Conservation (phyloP, 2,888 invertebrate species). For the Hypomecis atomaria region DNA sequence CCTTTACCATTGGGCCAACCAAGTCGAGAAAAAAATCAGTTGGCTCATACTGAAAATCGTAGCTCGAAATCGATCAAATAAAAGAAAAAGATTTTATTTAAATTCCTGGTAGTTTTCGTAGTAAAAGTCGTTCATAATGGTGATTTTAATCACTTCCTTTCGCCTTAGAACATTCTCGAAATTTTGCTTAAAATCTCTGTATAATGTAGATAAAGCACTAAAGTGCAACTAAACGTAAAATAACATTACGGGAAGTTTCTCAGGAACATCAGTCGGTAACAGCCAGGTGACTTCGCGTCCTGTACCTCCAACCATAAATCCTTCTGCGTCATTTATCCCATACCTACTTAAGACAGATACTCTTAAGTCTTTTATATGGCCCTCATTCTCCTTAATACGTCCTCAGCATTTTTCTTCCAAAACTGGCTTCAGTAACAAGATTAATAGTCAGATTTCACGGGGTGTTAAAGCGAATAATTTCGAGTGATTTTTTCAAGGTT, state of each 20-base stretch:
- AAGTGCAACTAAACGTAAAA: background rate
- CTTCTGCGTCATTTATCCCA: slow-evolving; percentile 27
- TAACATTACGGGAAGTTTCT: background rate
- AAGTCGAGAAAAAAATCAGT: no score
- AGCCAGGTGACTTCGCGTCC: background rate
- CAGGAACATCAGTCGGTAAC: background rate
- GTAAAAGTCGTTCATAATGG: no score
- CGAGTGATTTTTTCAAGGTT: slow-evolving; percentile 56
- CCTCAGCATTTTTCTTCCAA: slow-evolving; percentile 42
- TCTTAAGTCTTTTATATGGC: slow-evolving; percentile 39
- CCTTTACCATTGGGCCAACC: no score
- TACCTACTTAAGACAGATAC: slow-evolving; percentile 24
- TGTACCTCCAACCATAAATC: slow-evolving; percentile 9
- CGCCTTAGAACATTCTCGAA: no score
- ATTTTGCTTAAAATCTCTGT: no score
- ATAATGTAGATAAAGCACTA: no score
- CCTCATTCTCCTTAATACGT: slow-evolving; percentile 42
- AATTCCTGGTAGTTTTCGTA: no score
- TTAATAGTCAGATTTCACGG: slow-evolving; percentile 71
- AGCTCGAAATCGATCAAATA: no score
- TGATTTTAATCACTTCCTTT: no score
- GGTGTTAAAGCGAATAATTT: slow-evolving; percentile 69
- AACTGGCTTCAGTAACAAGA: slow-evolving; percentile 55
- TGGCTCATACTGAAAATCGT: no score
- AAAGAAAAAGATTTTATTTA: no score